Evolutionary conservation across 2,888 invertebrate genomes (phyloP).

Genomic region (Busseola fusca): DNA sequence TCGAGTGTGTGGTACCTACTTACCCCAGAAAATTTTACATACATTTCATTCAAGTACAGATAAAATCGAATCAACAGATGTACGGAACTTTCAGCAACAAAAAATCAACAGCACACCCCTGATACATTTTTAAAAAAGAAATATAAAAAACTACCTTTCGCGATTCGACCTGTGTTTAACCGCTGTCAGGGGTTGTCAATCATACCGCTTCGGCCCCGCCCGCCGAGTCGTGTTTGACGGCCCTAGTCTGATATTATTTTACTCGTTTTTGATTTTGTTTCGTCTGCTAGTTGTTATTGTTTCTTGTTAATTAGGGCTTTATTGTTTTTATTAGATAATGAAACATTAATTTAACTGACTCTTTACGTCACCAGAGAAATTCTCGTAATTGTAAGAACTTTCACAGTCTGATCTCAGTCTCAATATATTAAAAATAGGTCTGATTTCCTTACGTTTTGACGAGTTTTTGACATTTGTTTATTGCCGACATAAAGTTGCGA

Average conservation of each 20-base stretch:
- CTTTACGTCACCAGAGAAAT: too few relatives aligned
- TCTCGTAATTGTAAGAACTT: too few relatives aligned
- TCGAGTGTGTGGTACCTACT: neutral
- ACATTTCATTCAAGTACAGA: neutral
- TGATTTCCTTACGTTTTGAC: too few relatives aligned
- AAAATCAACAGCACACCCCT: constrained; percentile 61
- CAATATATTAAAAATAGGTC: too few relatives aligned
- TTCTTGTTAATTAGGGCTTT: constrained; percentile 56
- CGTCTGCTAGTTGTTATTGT: constrained; percentile 60
- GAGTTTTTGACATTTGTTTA: too few relatives aligned
- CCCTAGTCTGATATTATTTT: constrained; percentile 66
- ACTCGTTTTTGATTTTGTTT: constrained; percentile 62
- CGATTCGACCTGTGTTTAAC: constrained; percentile 87
- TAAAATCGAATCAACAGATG: constrained; percentile 22
- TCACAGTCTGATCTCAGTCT: too few relatives aligned
- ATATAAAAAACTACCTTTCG: constrained; percentile 76
- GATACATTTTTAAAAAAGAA: constrained; percentile 60
- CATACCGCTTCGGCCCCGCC: constrained; percentile 72
- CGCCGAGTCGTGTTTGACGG: constrained; percentile 68
- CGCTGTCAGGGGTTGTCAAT: constrained; percentile 86
- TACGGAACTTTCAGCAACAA: constrained; percentile 68
- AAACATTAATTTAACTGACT: neutral
- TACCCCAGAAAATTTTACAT: neutral
- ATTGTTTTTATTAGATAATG: constrained; percentile 35
- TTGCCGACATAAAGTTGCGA: too few relatives aligned